phyloP scores from a whole-genome alignment of 92 coral and sea anemone species.

The Galaxea fascicularis region DNA sequence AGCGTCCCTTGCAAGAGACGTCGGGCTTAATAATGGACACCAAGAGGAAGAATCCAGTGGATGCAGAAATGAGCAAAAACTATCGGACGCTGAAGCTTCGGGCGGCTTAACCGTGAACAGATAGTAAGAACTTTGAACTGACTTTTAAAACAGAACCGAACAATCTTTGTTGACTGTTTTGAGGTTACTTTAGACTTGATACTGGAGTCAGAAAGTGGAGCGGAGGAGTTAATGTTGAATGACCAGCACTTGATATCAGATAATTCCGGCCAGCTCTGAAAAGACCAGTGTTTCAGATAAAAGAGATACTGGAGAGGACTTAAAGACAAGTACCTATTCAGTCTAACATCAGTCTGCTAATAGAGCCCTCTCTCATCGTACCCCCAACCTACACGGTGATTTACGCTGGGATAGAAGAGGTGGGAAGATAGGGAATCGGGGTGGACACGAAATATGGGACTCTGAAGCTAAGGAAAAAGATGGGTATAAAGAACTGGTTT shows the following conservation, averaged over 20 bases:
- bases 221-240: not conserved
- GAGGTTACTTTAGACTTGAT: not conserved
- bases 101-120: constrained; percentile 32
- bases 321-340: too few species aligned
- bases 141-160: too few species aligned
- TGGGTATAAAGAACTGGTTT: too few species aligned
- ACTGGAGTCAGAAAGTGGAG: not conserved
- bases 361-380: too few species aligned
- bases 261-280: not conserved
- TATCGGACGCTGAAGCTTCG: not conserved
- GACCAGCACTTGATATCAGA: not conserved
- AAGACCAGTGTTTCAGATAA: too few species aligned
- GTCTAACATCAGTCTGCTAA: too few species aligned
- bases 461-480: too few species aligned
- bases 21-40: not conserved
- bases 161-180: not conserved
- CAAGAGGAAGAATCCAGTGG: not conserved
- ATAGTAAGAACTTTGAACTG: not conserved
- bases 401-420: too few species aligned
- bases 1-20: not conserved
- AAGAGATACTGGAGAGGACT: too few species aligned
- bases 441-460: too few species aligned
- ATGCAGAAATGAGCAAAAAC: constrained; percentile 4
- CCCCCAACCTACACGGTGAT: too few species aligned
- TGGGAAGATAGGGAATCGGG: too few species aligned